phyloP scores from a whole-genome alignment of 2,797 vertebrate species.

The Rhodeus uyekii region DNA sequence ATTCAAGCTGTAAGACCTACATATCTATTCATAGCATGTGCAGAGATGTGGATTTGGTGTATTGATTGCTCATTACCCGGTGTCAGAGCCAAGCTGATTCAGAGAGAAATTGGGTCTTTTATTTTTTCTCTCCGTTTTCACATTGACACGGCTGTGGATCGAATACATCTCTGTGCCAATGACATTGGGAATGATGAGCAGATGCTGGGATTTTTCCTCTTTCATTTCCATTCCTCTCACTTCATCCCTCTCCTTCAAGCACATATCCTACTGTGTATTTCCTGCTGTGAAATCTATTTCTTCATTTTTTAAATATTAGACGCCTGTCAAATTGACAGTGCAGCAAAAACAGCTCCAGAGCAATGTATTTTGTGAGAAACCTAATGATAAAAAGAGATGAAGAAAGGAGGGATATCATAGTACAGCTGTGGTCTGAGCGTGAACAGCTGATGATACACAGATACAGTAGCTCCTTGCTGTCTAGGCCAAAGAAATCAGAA shows the following conservation, averaged over 20 bases:
- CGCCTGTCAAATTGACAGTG: conserved; percentile 62
- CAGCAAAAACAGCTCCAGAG: conserved; percentile 71
- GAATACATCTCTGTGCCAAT: conserved; percentile 58
- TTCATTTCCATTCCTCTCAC: conserved; percentile 18
- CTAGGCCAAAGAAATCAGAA: conserved; percentile 58
- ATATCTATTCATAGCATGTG: conserved; percentile 27
- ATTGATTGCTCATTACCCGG: conserved; percentile 37
- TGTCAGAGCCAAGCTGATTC: conserved; percentile 61
- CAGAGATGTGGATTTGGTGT: conserved; percentile 34
- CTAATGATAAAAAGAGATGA: conserved; percentile 48
- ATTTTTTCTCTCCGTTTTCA: conserved; percentile 39
- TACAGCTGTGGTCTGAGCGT: conserved; percentile 57
- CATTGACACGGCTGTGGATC: conserved; percentile 61
- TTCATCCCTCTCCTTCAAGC: conserved; percentile 12
- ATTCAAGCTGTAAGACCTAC: conserved; percentile 3
- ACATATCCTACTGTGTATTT: background rate
- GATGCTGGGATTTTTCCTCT: conserved; percentile 50
- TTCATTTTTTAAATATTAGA: conserved; percentile 45
- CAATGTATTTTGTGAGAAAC: conserved; percentile 44
- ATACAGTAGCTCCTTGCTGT: conserved; percentile 55
- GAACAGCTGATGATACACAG: conserved; percentile 78
- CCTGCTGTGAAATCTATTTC: conserved; percentile 29
- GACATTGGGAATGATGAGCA: conserved; percentile 60
- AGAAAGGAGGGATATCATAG: conserved; percentile 39
- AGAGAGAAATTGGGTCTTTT: conserved; percentile 32